These are phyloP conservation scores for Catharus ustulatus DNA, from an alignment of 2,797 vertebrate species.

Conservation along the genomic window DNA sequence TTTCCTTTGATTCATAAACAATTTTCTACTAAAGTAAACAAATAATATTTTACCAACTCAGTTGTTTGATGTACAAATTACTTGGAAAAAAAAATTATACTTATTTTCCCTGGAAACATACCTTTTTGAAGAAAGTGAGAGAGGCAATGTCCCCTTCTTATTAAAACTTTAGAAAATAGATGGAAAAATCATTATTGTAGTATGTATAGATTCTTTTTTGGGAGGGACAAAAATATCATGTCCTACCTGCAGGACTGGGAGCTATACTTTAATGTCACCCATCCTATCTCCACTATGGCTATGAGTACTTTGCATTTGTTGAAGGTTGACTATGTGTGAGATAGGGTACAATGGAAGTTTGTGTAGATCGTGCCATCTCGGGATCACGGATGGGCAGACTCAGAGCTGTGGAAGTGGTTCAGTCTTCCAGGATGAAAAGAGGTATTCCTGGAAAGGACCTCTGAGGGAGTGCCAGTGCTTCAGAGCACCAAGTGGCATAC, in stretches of 20 bases:
- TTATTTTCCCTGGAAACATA: not conserved
- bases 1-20: not conserved
- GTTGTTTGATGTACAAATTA: not conserved
- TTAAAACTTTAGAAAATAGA: not conserved
- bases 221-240: accelerated
- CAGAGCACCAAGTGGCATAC: not conserved
- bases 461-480: not conserved
- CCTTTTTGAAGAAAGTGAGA: not conserved
- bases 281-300: not conserved
- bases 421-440: not conserved
- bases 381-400: accelerated
- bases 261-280: not conserved
- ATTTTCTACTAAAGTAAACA: not conserved
- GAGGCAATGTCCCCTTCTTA: not conserved
- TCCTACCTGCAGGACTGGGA: not conserved
- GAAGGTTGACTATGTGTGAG: not conserved
- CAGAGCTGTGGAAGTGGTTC: not conserved
- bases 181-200: not conserved
- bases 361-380: not conserved
- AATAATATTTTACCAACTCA: not conserved
- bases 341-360: not conserved
- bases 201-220: not conserved
- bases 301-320: not conserved
- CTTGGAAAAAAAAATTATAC: not conserved
- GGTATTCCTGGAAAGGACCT: not conserved